A percentile compares a stretch with the other conserved stretches of the same genome.
Evolutionary conservation across 1,140 invertebrate species (phyloP).

Genomic region (Helicoverpa armigera): DNA sequence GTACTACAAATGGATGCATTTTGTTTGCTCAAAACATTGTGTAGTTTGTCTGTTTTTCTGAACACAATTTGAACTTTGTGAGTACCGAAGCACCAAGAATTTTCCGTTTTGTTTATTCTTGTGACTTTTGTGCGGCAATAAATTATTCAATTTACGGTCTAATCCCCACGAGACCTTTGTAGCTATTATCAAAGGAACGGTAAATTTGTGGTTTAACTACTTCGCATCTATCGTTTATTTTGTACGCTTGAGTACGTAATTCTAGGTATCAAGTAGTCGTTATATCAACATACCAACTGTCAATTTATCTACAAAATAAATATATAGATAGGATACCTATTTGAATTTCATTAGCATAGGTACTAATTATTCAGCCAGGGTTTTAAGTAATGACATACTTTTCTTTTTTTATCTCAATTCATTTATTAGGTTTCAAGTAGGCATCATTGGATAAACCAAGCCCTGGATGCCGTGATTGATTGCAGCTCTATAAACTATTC

Average conservation of each 20-base stretch:
- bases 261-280: background rate
- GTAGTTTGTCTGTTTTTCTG: background rate
- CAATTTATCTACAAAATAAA: too few relatives aligned
- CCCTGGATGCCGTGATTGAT: background rate
- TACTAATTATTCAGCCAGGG: too few relatives aligned
- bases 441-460: background rate
- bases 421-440: background rate
- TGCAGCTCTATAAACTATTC: constrained; percentile 5
- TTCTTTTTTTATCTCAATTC: background rate
- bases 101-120: constrained; percentile 19
- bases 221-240: constrained; percentile 10
- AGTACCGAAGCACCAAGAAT: background rate
- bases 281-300: too few relatives aligned
- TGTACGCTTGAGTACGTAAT: background rate
- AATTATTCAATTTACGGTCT: constrained; percentile 38
- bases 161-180: constrained; percentile 6
- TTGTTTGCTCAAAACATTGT: background rate
- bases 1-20: too few relatives aligned
- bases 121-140: constrained; percentile 16
- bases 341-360: too few relatives aligned
- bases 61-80: background rate
- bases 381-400: too few relatives aligned
- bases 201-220: constrained; percentile 23
- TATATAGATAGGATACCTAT: too few relatives aligned
- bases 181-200: constrained; percentile 16